Base-by-base conservation (phyloP, 2,113 vertebrate species). In the Hoplias malabaricus region DNA sequence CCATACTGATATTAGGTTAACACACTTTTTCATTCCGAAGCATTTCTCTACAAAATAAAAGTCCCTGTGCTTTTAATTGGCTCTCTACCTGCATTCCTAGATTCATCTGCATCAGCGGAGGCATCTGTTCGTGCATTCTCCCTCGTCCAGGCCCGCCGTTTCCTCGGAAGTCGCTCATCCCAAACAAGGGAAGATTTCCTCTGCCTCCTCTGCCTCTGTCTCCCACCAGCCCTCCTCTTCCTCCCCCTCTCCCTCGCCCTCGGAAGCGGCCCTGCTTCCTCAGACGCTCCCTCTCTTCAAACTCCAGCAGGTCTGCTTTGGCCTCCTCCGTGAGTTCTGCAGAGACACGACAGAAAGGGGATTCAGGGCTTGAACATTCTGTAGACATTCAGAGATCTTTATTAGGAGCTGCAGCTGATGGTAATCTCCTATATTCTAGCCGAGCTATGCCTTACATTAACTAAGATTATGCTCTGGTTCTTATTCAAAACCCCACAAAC, bases 271-370 rank as follows among this genome's bases (percentile, higher is more conserved):
- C 94, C 80, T 95, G 94, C 75, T 92, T 96, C 16, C 95, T 93
- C 80, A 95, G 94, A 0, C 95, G 92, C 59, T 98, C 96, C 78
- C 94, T 90, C 77, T 97, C 95, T 82, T 98, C 98, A 61, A 97
- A 98, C 78, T 96, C 93, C 69, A 92, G 91, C 80, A 99, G 80
- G 0, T 97, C 94, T 16, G 94, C 95, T 83, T 98, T 98, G 79
- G 98, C 98, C 87, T 98, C 95, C 50, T 96, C 97, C 3, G 98
- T 98, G 77, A 99, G 95, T 77, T 99, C 98, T 99, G 82, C 1
- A 66, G 0, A 3, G 10, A 14, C 10, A 70, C n/a, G n/a, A n/a
- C n/a, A n/a, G n/a, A n/a, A n/a, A n/a, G n/a, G n/a, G n/a, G n/a
- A n/a, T n/a, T n/a, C n/a, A n/a, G n/a, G n/a, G n/a, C n/a, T n/a